Evolutionary conservation across 2,797 vertebrate genomes (phyloP).

Genomic region (Clarias fuscus): DNA sequence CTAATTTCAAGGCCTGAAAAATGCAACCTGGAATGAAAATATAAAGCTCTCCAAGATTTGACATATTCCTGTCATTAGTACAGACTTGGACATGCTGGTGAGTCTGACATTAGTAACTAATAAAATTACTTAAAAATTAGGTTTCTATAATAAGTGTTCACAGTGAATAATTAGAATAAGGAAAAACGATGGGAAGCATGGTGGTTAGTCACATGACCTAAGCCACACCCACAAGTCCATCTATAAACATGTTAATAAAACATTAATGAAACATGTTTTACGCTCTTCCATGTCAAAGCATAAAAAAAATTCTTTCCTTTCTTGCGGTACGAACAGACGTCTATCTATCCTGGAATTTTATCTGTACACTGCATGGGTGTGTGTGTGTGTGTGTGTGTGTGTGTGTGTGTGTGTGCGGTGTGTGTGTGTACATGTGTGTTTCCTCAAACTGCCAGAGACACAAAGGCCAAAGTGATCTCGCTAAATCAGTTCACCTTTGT

Average conservation of each 20-base stretch:
- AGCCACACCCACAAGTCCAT: background rate
- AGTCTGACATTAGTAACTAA: background rate
- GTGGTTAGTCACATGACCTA: conserved; percentile 4
- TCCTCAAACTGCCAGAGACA: conserved; percentile 7
- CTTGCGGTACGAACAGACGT: background rate
- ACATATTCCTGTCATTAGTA: background rate
- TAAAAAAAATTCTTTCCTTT: background rate
- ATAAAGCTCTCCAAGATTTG: background rate
- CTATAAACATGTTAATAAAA: too few relatives aligned
- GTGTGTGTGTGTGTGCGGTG: conserved; percentile 18
- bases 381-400: conserved; percentile 12
- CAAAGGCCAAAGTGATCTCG: conserved; percentile 44
- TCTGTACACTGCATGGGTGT: conserved; percentile 8
- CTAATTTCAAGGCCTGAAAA: background rate
- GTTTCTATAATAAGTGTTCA: background rate
- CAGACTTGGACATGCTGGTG: background rate
- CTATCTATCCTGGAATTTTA: background rate
- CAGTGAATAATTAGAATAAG: background rate
- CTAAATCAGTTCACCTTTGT: conserved; percentile 59
- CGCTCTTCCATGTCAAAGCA: background rate
- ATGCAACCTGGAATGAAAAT: background rate
- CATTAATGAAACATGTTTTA: too few relatives aligned
- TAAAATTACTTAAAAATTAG: background rate
- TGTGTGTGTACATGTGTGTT: conserved; percentile 11
- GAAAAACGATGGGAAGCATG: background rate